Conservation (phyloP, 2,888 invertebrate species). For the Tipula confusa region DNA sequence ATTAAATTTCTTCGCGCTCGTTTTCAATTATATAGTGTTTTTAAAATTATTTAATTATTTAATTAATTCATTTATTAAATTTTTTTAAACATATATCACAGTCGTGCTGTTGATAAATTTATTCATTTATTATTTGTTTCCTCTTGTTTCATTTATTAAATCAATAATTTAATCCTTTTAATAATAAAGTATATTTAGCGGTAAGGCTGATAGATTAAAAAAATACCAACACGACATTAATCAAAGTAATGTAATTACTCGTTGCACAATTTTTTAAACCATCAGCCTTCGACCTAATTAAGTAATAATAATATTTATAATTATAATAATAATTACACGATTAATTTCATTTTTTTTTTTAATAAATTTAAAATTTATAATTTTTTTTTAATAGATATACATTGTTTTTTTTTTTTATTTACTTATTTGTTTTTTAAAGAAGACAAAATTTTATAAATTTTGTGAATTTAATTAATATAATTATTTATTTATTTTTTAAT, state of each 20-base stretch:
- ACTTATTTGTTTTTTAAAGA: constrained; percentile 32
- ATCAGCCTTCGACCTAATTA: neutral
- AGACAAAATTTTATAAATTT: constrained; percentile 6
- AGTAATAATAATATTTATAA: constrained; percentile 26
- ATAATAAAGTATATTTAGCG: neutral
- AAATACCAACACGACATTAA: neutral
- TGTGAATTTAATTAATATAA: constrained; percentile 26
- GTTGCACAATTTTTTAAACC: neutral
- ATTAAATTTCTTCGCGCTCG: neutral
- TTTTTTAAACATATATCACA: constrained; percentile 38
- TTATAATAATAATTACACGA: constrained; percentile 28
- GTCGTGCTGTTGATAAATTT: constrained; percentile 40
- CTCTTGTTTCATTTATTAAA: neutral
- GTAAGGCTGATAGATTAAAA: neutral
- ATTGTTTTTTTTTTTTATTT: constrained; percentile 31
- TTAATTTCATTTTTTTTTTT: constrained; percentile 20
- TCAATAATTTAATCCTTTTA: neutral
- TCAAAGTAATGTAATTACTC: neutral
- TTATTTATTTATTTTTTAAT: neutral
- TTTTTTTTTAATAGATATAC: constrained; percentile 26
- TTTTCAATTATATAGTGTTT: neutral
- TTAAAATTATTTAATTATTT: neutral
- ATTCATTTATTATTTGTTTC: neutral
- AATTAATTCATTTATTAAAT: neutral
- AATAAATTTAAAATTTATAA: constrained; percentile 9